Percentiles rank a stretch among this genome's conserved stretches.
Evolutionary conservation across 2,113 vertebrate genomes (phyloP).

Genomic region (Enhydra lutris): DNA sequence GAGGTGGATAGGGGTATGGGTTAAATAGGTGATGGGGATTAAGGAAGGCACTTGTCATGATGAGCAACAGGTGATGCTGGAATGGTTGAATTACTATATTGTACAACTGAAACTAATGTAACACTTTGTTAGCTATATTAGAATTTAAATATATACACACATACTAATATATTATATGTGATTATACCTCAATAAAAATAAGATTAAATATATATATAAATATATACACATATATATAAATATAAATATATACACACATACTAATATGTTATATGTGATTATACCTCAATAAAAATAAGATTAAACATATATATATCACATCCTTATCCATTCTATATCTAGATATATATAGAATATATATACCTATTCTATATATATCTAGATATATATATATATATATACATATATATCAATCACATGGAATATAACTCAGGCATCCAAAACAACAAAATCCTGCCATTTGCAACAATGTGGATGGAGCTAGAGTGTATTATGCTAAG

Average conservation of each 20-base stretch:
- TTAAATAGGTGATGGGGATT: neutral
- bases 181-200: neutral
- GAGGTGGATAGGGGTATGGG: neutral
- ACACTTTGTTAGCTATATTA: neutral
- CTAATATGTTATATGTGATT: neutral
- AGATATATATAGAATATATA: too few relatives aligned
- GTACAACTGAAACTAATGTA: neutral
- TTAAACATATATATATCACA: neutral
- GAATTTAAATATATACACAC: neutral
- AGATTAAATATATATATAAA: neutral
- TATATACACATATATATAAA: neutral
- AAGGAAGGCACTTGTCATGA: neutral
- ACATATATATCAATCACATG: neutral
- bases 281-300: neutral
- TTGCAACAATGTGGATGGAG: neutral
- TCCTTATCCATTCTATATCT: neutral
- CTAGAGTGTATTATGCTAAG: neutral
- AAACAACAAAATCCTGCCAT: neutral
- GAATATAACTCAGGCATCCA: neutral
- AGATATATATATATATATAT: too few relatives aligned
- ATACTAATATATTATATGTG: neutral
- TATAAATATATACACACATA: neutral
- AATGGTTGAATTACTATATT: neutral
- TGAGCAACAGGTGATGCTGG: neutral
- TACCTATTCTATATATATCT: neutral